phyloP scores from a whole-genome alignment of 2,113 vertebrate species.

The Cacatua alba region DNA sequence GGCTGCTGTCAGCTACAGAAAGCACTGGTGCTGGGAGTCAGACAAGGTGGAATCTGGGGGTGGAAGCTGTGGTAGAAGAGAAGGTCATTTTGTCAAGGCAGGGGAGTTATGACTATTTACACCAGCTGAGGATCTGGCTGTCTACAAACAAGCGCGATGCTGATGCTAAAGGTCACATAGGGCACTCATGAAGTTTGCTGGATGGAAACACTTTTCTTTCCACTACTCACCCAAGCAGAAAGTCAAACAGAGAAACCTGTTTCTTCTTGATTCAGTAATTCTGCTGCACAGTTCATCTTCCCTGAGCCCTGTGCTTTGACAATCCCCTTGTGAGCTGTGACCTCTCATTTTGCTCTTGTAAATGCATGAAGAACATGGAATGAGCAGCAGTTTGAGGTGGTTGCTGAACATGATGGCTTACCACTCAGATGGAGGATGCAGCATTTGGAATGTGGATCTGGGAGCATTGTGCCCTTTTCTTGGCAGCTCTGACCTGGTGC shows the following conservation, averaged over 20 bases:
- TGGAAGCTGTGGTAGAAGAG: neutral
- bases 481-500: neutral
- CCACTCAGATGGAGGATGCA: neutral
- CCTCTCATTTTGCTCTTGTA: neutral
- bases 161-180: neutral
- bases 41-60: neutral
- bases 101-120: neutral
- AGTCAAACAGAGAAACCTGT: neutral
- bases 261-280: neutral
- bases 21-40: neutral
- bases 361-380: neutral
- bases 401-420: neutral
- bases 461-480: neutral
- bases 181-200: neutral
- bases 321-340: neutral
- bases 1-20: neutral
- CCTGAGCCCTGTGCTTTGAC: neutral
- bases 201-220: constrained; percentile 17
- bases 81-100: constrained; percentile 7
- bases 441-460: neutral
- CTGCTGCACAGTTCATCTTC: neutral
- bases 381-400: neutral
- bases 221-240: neutral
- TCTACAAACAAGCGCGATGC: neutral
- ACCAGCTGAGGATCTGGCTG: neutral